Evolutionary conservation across 2,113 vertebrate genomes (phyloP), one percentile per base, ranked within the genome.

Genomic region (Pithys albifrons): DNA sequence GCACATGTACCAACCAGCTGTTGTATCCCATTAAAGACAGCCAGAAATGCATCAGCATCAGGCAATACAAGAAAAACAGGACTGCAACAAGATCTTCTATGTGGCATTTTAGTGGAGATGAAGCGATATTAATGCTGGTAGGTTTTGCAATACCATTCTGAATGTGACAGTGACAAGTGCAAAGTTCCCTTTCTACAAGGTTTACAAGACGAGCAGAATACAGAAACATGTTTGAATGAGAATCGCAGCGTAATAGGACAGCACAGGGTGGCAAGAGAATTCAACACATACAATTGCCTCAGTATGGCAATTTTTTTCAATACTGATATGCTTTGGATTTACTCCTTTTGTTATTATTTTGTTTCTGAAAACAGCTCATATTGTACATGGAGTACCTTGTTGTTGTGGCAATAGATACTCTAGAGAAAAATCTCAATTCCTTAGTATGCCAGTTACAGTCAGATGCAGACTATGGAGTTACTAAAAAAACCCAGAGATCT

Each of bases 1-100:
- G 37, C 12, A 13, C 52, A 31, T 5, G 12, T 37, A 73, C 37
- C 51, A 46, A 46, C 55, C 77, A 64, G 80, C 72, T 84, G 41
- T 1, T 64, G 31, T 43, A 59, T 24, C 1, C 0, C 17, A 45
- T 49, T 41, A 58, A 66, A 69, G n/a, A 61, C 6, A 14, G 41
- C 35, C 31, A 96, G 58, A 82, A 87, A 93, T 12, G 10, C 52
- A 87, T 9, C 61, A 35, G 29, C 57, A 64, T 19, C 62, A 78
- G 29, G 41, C 28, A 49, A 79, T 1, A 57, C n/a, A 61, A 51
- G 67, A 46, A 69, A 69, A 79, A 52, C 1, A 2, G 23, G 69
- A 62, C 31, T 31, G 58, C 41, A 94, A 90, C 14, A 28, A 37
- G 64, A 59, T 55, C 39, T 14, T 4, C 66, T 29, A 14, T 0